phyloP scores from a whole-genome alignment of 2,113 vertebrate genomes.

The Morone chrysops region DNA sequence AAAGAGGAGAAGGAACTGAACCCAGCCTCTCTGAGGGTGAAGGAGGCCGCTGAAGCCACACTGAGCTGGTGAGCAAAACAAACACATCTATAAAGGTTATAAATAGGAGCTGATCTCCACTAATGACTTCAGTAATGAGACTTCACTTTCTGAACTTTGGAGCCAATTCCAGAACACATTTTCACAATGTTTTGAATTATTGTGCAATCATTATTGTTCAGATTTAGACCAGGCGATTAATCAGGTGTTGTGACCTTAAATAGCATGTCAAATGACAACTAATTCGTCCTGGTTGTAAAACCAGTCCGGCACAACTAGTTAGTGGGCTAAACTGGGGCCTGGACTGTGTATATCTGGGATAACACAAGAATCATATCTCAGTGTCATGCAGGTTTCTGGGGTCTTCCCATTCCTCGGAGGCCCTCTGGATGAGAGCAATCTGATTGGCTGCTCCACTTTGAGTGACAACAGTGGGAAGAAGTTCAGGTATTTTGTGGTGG shows the following conservation, averaged over 20 bases:
- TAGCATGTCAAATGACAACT: no score
- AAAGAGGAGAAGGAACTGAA: constrained; percentile 95
- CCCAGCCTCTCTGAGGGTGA: constrained; percentile 94
- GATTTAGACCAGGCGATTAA: no score
- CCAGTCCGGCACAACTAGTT: no score
- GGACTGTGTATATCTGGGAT: neutral
- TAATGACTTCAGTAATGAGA: no score
- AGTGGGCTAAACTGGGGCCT: no score
- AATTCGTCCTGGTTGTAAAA: no score
- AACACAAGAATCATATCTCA: constrained; percentile 57
- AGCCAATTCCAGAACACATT: no score
- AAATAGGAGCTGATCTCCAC: neutral
- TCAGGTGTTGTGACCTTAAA: no score
- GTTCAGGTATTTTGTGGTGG: constrained; percentile 94
- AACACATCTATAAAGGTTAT: neutral
- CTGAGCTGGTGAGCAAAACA: constrained; percentile 88
- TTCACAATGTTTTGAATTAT: no score
- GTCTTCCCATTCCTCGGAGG: constrained; percentile 89
- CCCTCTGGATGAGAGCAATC: constrained; percentile 88
- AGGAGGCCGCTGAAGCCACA: constrained; percentile 95
- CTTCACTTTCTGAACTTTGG: no score
- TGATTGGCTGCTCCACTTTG: constrained; percentile 88
- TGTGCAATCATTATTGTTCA: no score
- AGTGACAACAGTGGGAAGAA: constrained; percentile 85
- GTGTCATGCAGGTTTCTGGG: constrained; percentile 94